A percentile compares a stretch with the other conserved stretches of the same genome.
Evolutionary conservation across 30 jellyfish, hydroid and myxozoan species (phyloP).

Genomic region (Aurelia aurita): DNA sequence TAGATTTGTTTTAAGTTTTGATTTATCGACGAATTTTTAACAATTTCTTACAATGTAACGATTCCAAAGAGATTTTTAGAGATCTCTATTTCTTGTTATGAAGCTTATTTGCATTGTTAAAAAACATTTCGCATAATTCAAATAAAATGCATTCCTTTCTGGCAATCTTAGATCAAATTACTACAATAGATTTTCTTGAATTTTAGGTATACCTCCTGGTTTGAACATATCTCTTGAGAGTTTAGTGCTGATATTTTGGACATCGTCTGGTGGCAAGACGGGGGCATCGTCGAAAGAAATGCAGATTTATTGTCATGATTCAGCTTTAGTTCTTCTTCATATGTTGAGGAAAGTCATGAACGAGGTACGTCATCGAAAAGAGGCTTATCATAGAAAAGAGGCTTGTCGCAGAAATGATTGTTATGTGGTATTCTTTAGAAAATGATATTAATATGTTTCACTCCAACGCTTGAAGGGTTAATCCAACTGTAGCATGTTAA

Average conservation of each 20-base stretch:
- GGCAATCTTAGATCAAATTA: not conserved
- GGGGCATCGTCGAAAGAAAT: constrained; percentile 4
- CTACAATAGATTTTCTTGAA: not conserved
- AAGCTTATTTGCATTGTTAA: no score
- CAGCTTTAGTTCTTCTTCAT: constrained; percentile 87
- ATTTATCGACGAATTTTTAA: no score
- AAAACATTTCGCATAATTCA: no score
- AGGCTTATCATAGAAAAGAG: not conserved
- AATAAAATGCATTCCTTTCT: not conserved
- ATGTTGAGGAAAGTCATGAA: constrained; percentile 83
- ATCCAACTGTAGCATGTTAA: no score
- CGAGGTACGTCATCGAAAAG: constrained; percentile 27
- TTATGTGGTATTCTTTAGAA: no score
- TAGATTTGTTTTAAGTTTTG: no score
- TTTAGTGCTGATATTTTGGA: constrained; percentile 80
- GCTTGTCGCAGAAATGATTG: not conserved
- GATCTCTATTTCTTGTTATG: no score
- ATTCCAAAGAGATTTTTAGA: no score
- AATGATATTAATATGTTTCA: no score
- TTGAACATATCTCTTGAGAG: constrained; percentile 62
- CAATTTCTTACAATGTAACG: no score
- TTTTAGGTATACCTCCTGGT: constrained; percentile 67
- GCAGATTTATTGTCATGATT: constrained; percentile 86
- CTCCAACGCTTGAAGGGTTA: no score
- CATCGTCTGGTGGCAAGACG: constrained; percentile 40